Percentiles rank a stretch among this genome's conserved stretches.
Conservation (phyloP, 2,888 invertebrate genomes). For the Hypolimnas misippus region DNA sequence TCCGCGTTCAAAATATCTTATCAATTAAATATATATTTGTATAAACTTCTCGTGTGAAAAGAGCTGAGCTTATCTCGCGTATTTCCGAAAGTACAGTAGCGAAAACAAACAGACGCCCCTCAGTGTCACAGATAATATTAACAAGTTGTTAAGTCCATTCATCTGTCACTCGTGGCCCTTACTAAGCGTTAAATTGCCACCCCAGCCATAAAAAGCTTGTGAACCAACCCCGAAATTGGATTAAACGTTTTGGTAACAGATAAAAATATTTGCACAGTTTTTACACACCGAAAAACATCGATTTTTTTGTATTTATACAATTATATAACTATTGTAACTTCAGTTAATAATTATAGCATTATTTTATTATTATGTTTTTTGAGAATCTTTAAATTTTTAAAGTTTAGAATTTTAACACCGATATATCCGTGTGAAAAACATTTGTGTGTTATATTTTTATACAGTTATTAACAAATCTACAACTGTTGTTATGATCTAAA, state of each 20-base stretch:
- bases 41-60: conserved; percentile 13
- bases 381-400: too few relatives aligned
- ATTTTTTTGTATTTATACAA: background rate
- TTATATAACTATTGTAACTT: too few relatives aligned
- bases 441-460: too few relatives aligned
- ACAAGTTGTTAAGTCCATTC: conserved; percentile 68
- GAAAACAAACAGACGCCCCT: conserved; percentile 45
- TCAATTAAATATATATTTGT: background rate
- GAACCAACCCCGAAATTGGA: conserved; percentile 19
- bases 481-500: too few relatives aligned
- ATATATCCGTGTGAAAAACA: too few relatives aligned
- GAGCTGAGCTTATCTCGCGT: conserved; percentile 11
- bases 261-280: conserved; percentile 5
- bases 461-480: too few relatives aligned
- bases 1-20: background rate
- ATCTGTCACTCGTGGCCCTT: conserved; percentile 46
- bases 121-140: conserved; percentile 52
- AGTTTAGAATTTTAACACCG: too few relatives aligned
- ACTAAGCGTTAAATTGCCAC: conserved; percentile 44
- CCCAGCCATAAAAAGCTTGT: conserved; percentile 46
- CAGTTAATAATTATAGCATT: too few relatives aligned
- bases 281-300: too few relatives aligned
- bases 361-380: too few relatives aligned
- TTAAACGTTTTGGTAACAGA: conserved; percentile 4
- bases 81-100: conserved; percentile 30